Base-by-base conservation (phyloP, 2,113 vertebrate genomes). In the Anguilla japonica region DNA sequence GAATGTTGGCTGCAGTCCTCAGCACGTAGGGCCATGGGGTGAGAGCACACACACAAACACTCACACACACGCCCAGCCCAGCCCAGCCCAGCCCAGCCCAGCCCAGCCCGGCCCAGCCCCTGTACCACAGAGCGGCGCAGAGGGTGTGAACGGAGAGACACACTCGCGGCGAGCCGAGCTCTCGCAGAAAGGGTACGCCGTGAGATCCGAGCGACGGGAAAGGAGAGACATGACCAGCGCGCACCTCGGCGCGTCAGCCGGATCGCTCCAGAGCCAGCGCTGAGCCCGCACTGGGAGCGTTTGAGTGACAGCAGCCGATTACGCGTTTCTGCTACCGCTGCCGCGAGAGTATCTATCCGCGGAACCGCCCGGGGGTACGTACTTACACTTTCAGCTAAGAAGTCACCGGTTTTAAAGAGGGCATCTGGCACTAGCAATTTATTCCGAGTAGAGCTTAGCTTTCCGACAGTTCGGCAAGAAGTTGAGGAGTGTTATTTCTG, bases 1-100 rank as follows among this genome's bases (percentile, higher is more conserved):
- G 95, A 96, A 95, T 90, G 90, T 92, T 91, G 92, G 87, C 91
- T 93, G 84, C 75, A 87, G 91, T 93, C 89, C 88, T 90, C 88
- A 87, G 87, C 83, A 86, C 85, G 57, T 75, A 85, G 86, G 81
- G 13, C 82, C 89, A 83, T 26, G n/a, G 29, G 79, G 57, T 40
- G 81, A 57, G 29, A 75, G 29, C 53, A 57, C 78, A 56, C 83
- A 84, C 83, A 87, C 79, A 85, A 57, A 85, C 86, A 46, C 85
- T 84, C 85, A 89, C 91, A 41, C 81, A 79, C 43, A 85, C 90
- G 88, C 87, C 81, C 79, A 83, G 79, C 86, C 88, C 63, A 71
- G 63, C 63, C 63, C 63, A 16, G 60, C 60, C 60, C 22, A 5
- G 60, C 60, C 60, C 50, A 53, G 80, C 87, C 88, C 71, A 34